A percentile compares a stretch with the other conserved stretches of the same genome.
Conservation (phyloP, 2,888 invertebrate species). For the Tenthredo notha region DNA sequence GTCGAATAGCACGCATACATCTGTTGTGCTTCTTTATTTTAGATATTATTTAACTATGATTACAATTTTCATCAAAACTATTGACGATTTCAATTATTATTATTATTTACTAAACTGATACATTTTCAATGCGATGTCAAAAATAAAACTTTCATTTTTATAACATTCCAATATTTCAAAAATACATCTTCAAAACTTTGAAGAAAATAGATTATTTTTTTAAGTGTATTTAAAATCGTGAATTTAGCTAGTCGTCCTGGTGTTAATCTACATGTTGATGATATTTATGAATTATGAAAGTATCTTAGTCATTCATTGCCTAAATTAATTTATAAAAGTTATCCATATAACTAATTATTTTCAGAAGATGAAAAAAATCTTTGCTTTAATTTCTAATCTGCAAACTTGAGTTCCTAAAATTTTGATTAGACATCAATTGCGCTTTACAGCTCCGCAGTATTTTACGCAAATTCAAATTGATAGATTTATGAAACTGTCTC, state of each 20-base stretch:
- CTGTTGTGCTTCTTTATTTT: conserved; percentile 33
- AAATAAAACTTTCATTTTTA: background rate
- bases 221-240: background rate
- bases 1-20: conserved; percentile 32
- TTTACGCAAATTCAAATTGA: background rate
- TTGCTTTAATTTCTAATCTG: background rate
- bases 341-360: background rate
- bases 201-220: background rate
- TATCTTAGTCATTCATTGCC: background rate
- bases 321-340: background rate
- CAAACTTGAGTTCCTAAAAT: background rate
- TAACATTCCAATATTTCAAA: conserved; percentile 35
- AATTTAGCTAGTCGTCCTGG: background rate
- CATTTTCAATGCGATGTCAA: background rate
- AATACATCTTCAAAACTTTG: background rate
- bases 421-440: background rate
- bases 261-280: background rate
- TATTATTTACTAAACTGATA: background rate
- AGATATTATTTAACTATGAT: background rate
- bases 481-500: background rate
- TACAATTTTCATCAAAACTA: conserved; percentile 29
- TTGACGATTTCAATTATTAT: background rate
- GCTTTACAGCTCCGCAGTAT: background rate
- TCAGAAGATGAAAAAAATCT: background rate
- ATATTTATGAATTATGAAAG: background rate